phyloP scores from a whole-genome alignment of 2,113 vertebrate species.

The Aythya baeri region DNA sequence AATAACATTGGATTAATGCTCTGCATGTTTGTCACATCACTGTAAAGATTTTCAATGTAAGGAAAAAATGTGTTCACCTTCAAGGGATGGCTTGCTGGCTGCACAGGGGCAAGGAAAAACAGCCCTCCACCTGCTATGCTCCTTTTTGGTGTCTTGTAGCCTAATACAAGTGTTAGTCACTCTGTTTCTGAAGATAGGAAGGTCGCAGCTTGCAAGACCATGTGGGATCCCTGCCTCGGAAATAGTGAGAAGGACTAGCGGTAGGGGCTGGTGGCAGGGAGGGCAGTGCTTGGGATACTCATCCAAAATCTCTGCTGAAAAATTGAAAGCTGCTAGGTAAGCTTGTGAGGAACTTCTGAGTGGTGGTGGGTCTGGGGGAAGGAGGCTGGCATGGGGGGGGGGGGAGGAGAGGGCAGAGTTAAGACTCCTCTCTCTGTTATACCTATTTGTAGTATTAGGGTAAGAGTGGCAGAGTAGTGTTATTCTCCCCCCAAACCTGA shows the following conservation, averaged over 20 bases:
- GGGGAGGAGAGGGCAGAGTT: neutral
- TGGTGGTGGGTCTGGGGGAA: too few relatives aligned
- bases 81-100: neutral
- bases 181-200: neutral
- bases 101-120: neutral
- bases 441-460: neutral
- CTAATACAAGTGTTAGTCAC: neutral
- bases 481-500: neutral
- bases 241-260: neutral
- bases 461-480: neutral
- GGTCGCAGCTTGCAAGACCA: neutral
- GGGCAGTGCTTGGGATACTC: neutral
- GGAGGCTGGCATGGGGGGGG: too few relatives aligned
- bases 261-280: neutral
- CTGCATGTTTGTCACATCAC: neutral
- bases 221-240: neutral
- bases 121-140: fast-evolving
- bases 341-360: neutral
- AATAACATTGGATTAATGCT: neutral
- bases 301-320: neutral
- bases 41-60: neutral
- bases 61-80: neutral
- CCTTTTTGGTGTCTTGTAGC: neutral
- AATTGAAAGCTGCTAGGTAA: neutral
- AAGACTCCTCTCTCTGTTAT: neutral